Percentiles rank a stretch among this genome's conserved stretches.
These are phyloP conservation scores for Pristionchus entomophagus DNA, from an alignment of 2,888 invertebrate genomes.

Conservation along the genomic window DNA sequence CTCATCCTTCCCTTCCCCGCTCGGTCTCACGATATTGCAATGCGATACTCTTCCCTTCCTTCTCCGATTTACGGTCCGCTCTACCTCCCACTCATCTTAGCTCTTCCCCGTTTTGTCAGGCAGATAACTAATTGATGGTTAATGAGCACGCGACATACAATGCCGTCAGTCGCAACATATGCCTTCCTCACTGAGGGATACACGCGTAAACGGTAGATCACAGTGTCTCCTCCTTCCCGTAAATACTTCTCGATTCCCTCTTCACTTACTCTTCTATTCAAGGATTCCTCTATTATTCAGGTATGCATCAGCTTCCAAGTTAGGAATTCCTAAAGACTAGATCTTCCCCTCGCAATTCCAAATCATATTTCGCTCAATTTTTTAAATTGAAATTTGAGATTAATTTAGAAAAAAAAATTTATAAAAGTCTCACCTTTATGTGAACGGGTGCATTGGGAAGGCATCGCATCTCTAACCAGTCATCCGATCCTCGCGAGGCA, in stretches of 20 bases:
- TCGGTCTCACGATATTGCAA: conserved; percentile 9
- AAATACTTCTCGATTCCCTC: too few species aligned
- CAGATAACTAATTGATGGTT: too few species aligned
- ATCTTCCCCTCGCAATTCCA: too few species aligned
- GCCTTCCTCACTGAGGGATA: too few species aligned
- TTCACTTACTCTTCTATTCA: too few species aligned
- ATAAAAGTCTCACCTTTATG: conserved; percentile 11
- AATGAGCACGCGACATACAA: too few species aligned
- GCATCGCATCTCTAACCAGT: conserved; percentile 61
- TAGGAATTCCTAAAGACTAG: background rate
- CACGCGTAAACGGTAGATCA: too few species aligned
- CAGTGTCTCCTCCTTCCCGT: too few species aligned
- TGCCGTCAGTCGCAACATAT: too few species aligned
- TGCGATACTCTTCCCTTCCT: background rate
- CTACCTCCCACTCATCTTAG: background rate
- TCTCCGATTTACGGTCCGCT: background rate
- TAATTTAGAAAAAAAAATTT: background rate
- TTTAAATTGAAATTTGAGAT: too few species aligned
- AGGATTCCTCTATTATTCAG: background rate
- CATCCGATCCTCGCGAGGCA: conserved; percentile 54
- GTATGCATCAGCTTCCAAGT: too few species aligned
- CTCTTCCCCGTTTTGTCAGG: too few species aligned
- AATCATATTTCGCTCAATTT: background rate
- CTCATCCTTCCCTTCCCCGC: background rate
- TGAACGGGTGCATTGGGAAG: conserved; percentile 18